Base-by-base conservation (phyloP, 2,113 vertebrate genomes). In the Sialia sialis region DNA sequence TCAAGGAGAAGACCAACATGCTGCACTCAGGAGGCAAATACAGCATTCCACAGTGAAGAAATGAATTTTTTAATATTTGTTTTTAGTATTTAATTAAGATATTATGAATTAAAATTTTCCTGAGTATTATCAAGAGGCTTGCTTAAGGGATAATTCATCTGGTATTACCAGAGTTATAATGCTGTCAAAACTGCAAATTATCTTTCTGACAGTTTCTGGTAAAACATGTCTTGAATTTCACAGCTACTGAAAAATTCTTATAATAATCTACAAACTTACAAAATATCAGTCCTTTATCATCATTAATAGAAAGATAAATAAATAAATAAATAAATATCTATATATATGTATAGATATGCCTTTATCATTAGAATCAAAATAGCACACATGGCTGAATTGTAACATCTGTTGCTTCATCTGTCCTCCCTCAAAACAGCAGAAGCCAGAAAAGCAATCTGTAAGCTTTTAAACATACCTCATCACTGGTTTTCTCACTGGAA, bases 401-500 rank as follows among this genome's bases (percentile, higher is more conserved):
- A 70, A 59, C n/a, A 70, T 51, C 23, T 58, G 9, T 48, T 73
- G 38, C 43, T 68, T 87, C 66, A 93, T 44, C 60, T 38, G 6
- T 44, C 62, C 62, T 48, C 38, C 62, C 62, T 48, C 38, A 72
- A 49, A 87, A 34, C 16, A 49, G 44, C 2, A 29, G 39, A 38
- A 78, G 44, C n/a, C 32, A 81, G 68, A 88, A 87, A 44, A 81
- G 10, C 1, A 26, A 73, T 34, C 52, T 75, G 19, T 41, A 64
- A 54, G 32, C 18, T 54, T 74, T 67, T 63, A 48, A 74, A 90
- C 93, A 51, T 97, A 99, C 99, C 98, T 98, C 85, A 93, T 51
- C 17, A 84, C 73, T 2, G 97, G 97, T 81, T 98, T 99, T 84
- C 99, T 98, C 83, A 99, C 89, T 1, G 99, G 99, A 83, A 99